Evolutionary conservation across 2,797 vertebrate species (phyloP).

Genomic region (Hippoglossus hippoglossus): DNA sequence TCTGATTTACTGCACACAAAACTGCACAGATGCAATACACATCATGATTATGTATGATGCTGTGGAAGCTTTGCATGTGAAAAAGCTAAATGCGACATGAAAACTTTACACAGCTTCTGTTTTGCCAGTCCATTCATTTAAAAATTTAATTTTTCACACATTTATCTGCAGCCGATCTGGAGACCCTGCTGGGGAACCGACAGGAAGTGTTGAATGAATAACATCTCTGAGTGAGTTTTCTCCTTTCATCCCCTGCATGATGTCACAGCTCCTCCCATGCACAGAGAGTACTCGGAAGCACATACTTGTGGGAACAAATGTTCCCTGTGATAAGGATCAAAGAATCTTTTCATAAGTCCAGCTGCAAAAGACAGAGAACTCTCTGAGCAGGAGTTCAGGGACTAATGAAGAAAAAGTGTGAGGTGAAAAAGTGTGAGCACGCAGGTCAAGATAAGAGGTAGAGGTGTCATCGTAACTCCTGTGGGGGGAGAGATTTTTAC

Average conservation of each 20-base stretch:
- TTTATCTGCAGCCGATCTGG: conserved; percentile 47
- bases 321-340: conserved; percentile 64
- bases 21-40: conserved; percentile 22
- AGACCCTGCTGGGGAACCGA: conserved; percentile 31
- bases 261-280: conserved; percentile 36
- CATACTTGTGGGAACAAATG: conserved; percentile 55
- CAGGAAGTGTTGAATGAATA: conserved; percentile 54
- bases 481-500: neutral
- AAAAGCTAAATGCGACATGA: conserved; percentile 28
- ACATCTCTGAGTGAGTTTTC: conserved; percentile 35
- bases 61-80: conserved; percentile 22
- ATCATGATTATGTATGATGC: conserved; percentile 49
- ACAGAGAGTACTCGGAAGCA: conserved; percentile 24
- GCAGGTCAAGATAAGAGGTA: conserved; percentile 20
- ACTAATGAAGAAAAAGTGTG: conserved; percentile 17
- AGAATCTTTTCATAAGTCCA: conserved; percentile 42
- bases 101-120: conserved; percentile 28
- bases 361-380: conserved; percentile 39
- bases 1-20: conserved; percentile 18
- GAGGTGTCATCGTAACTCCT: neutral
- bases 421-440: neutral
- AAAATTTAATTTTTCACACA: conserved; percentile 13
- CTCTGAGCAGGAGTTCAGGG: conserved; percentile 4
- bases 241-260: conserved; percentile 53
- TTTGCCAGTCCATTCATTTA: conserved; percentile 29